Evolutionary conservation across 2,888 invertebrate species (phyloP).

Genomic region (Drosophila leonis): DNA sequence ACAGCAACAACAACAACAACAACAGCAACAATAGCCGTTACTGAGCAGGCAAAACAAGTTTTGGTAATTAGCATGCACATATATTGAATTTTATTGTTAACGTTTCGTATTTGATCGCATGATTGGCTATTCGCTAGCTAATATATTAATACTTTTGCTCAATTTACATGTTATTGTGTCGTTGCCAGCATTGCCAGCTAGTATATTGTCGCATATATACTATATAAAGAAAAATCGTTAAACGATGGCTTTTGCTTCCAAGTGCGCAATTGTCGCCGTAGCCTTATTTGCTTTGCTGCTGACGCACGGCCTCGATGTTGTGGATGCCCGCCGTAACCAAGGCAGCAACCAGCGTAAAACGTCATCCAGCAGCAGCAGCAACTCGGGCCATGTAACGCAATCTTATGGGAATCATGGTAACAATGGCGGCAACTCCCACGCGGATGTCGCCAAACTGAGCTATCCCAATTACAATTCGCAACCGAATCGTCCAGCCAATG

Average conservation of each 20-base stretch:
- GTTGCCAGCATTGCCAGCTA: conserved; percentile 16
- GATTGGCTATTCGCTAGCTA: conserved; percentile 25
- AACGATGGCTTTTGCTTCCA: conserved; percentile 49
- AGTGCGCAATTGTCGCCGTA: conserved; percentile 62
- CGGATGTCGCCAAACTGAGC: conserved; percentile 83
- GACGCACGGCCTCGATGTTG: conserved; percentile 60
- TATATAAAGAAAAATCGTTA: conserved; percentile 60
- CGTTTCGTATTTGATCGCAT: conserved; percentile 46
- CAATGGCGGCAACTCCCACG: conserved; percentile 78
- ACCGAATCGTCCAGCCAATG: conserved; percentile 80
- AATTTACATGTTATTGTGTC: conserved; percentile 26
- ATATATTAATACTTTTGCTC: conserved; percentile 29
- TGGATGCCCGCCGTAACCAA: conserved; percentile 78
- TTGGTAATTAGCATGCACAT: conserved; percentile 73
- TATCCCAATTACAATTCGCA: conserved; percentile 84
- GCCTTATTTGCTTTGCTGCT: conserved; percentile 54
- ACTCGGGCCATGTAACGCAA: conserved; percentile 81
- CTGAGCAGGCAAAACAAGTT: conserved; percentile 61
- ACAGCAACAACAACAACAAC: conserved; percentile 14
- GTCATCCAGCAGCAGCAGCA: conserved; percentile 63
- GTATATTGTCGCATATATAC: conserved; percentile 17
- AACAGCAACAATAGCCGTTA: conserved; percentile 10
- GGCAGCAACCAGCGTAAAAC: conserved; percentile 77
- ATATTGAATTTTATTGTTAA: conserved; percentile 51
- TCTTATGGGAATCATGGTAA: conserved; percentile 65